Percentiles rank a stretch among this genome's conserved stretches.
Evolutionary conservation across 2,113 vertebrate genomes (phyloP).

Genomic region (Trematomus loennbergii): DNA sequence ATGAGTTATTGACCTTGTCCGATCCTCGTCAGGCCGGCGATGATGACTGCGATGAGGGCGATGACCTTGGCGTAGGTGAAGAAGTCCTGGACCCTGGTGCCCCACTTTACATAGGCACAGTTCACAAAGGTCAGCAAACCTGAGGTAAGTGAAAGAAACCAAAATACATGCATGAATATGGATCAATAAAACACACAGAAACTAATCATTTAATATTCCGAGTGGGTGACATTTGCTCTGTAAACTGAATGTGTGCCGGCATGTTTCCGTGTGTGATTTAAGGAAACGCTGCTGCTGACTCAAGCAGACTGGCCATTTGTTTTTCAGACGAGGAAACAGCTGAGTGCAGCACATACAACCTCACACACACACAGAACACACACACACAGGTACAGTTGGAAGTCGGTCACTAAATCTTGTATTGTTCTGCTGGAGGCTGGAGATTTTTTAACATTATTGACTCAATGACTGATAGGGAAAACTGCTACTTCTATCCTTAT

Average conservation of each 20-base stretch:
- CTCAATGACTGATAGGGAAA: not conserved
- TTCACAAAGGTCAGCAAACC: constrained; percentile 93
- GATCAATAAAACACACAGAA: not conserved
- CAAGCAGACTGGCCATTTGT: constrained; percentile 81
- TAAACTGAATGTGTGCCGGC: constrained; percentile 35
- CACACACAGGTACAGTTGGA: constrained; percentile 7
- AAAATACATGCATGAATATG: not conserved
- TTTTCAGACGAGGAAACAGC: constrained; percentile 80
- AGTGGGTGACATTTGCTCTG: constrained; percentile 33
- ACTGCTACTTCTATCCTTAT: not conserved
- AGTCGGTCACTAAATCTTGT: not conserved
- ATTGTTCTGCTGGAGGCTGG: not conserved
- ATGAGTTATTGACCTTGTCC: constrained; percentile 77
- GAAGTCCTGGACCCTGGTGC: constrained; percentile 90
- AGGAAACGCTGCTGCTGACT: constrained; percentile 83
- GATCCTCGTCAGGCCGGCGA: constrained; percentile 89
- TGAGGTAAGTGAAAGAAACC: constrained; percentile 56
- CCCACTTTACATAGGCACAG: constrained; percentile 94
- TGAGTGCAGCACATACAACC: constrained; percentile 77
- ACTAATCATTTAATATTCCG: not conserved
- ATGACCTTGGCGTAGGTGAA: constrained; percentile 94
- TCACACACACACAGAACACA: constrained; percentile 3
- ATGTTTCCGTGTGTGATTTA: constrained; percentile 64
- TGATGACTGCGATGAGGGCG: constrained; percentile 91
- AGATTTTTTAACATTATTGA: not conserved